A percentile compares a stretch with the other conserved stretches of the same genome.
These are phyloP conservation scores for Nansenia antarctica DNA, from an alignment of 2,113 vertebrate genomes.

Conservation along the genomic window DNA sequence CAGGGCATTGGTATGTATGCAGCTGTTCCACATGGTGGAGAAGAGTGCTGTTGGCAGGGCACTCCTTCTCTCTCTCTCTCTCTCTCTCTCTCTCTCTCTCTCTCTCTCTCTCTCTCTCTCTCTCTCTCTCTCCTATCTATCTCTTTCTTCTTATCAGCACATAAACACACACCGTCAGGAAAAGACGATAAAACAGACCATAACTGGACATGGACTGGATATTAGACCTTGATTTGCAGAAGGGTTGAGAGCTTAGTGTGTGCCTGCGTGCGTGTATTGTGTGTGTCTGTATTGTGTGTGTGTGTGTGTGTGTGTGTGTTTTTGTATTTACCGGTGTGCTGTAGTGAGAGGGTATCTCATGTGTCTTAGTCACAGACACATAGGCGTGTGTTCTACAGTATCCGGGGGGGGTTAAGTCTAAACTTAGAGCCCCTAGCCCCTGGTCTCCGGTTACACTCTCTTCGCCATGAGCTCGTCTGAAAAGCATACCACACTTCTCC, in stretches of 20 bases:
- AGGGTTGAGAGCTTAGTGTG: no score
- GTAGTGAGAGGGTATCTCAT: constrained; percentile 60
- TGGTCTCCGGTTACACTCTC: constrained; percentile 67
- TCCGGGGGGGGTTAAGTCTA: constrained; percentile 64
- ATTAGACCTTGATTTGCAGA: neutral
- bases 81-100: neutral
- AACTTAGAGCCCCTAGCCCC: constrained; percentile 67
- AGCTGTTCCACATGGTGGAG: no score
- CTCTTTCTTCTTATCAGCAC: neutral
- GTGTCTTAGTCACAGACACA: constrained; percentile 50
- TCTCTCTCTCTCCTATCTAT: neutral
- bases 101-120: neutral
- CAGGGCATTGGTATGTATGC: no score
- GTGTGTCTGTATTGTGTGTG: neutral
- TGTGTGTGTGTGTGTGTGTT: neutral
- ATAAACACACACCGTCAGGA: neutral
- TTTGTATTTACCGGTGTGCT: constrained; percentile 6
- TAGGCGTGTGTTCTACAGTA: constrained; percentile 56
- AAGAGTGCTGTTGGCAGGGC: no score
- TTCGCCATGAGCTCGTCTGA: constrained; percentile 31
- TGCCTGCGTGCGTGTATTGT: neutral
- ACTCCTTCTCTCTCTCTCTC: neutral
- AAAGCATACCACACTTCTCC: constrained; percentile 37
- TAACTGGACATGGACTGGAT: neutral
- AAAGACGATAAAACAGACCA: neutral